Evolutionary conservation across 2,113 vertebrate genomes (phyloP).

Genomic region (Halcyon senegalensis): DNA sequence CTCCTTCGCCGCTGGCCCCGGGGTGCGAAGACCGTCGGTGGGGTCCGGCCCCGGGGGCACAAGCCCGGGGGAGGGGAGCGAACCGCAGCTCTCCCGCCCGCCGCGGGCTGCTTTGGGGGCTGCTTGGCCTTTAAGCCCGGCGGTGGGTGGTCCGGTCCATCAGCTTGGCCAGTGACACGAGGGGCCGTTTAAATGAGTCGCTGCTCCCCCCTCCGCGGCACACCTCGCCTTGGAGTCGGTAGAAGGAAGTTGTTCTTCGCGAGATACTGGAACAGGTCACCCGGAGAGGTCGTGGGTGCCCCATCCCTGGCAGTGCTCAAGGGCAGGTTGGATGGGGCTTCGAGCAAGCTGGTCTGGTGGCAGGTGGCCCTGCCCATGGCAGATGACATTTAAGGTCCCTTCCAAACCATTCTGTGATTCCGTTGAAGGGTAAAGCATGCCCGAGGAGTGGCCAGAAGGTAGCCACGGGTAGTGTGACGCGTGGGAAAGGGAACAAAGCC

Average conservation of each 20-base stretch:
- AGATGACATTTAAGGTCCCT: background rate
- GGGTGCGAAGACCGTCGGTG: no score
- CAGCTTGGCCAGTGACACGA: background rate
- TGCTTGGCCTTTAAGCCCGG: fast-evolving
- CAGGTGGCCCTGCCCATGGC: no score
- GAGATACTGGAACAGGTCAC: background rate
- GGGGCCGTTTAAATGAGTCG: background rate
- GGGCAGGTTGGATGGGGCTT: background rate
- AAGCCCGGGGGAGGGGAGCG: background rate
- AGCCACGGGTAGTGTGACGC: fast-evolving
- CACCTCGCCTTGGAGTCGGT: background rate
- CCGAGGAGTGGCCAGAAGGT: background rate
- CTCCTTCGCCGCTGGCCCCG: background rate
- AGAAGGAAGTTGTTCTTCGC: background rate
- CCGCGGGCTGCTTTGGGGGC: background rate
- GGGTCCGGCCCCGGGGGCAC: no score
- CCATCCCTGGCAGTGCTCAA: background rate
- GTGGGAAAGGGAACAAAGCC: background rate
- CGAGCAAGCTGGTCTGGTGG: background rate
- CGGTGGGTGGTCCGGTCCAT: fast-evolving
- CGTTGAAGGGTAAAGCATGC: background rate
- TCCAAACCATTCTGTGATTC: background rate
- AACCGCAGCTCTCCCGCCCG: background rate
- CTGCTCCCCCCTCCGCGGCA: background rate
- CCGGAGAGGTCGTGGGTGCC: background rate